Evolutionary conservation across 2,888 invertebrate species (phyloP), one percentile per base, ranked within the genome.

Genomic region (Thyatira batis): DNA sequence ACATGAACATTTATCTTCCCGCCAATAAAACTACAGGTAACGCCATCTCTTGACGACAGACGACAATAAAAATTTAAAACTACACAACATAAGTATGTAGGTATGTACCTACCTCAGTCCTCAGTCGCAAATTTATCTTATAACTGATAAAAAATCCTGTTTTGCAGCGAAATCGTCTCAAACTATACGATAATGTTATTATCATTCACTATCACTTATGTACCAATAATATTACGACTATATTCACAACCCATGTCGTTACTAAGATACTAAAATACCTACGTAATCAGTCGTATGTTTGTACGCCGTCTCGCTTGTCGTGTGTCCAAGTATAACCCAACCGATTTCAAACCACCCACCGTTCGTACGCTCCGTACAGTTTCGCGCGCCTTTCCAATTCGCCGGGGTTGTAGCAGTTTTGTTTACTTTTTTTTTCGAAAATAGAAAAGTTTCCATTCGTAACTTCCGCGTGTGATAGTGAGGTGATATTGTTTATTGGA

Each of bases 191-290:
- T 63, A 61, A 20, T 49, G 53, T 56, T 61, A 39, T 39, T 39
- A 63, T 63, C 63, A 63, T 23, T 50, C 45, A 60, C 58, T 55
- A 63, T 60, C 58, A 53, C 51, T 49, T 50, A 52, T 45, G 52
- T 28, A 48, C 55, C 50, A 52, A 57, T 51, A 45, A 43, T 54
- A 52, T 49, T 52, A 49, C 45, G 44, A 20, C 20, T 20, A 51
- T 57, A 45, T 49, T 10, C 17, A 57, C 58, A 58, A 50, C 39
- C 13, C 20, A 23, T 20, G 45, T 17, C 39, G 39, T 39, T 17
- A 6, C 13, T 8, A 8, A 39, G 17, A 39, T 39, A 39, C 13
- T 27, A 44, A 39, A 33, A 50, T 28, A 45, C 17, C 50, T 58
- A 54, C 48, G 52, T 27, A 33, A 33, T 30, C 57, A 56, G 58